A percentile compares a stretch with the other conserved stretches of the same genome.
phyloP scores from a whole-genome alignment of 2,888 invertebrate genomes.

The Zaprionus obscuricornis region DNA sequence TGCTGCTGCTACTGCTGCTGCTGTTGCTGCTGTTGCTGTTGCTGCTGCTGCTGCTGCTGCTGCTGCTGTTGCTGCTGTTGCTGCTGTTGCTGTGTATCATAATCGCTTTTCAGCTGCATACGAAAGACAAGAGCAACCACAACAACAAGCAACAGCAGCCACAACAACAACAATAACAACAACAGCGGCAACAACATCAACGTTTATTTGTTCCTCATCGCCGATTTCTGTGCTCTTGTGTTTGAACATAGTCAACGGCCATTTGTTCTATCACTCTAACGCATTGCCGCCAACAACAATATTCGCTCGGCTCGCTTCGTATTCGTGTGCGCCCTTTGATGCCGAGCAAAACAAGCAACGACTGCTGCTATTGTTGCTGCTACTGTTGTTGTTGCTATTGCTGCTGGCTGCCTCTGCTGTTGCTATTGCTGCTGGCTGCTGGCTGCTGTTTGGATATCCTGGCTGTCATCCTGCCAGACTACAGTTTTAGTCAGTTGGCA shows the following conservation, averaged over 20 bases:
- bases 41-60: slow-evolving; percentile 12
- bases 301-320: too few species aligned
- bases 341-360: slow-evolving; percentile 13
- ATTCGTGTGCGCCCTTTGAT: slow-evolving; percentile 28
- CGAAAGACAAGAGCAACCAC: slow-evolving; percentile 15
- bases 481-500: slow-evolving; percentile 49
- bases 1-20: slow-evolving; percentile 2
- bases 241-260: too few species aligned
- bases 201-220: too few species aligned
- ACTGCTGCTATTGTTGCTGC: too few species aligned
- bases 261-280: too few species aligned
- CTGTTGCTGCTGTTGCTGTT: slow-evolving; percentile 5
- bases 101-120: slow-evolving; percentile 50
- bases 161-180: too few species aligned
- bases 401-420: background rate
- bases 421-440: too few species aligned
- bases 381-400: too few species aligned
- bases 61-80: slow-evolving; percentile 1
- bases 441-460: too few species aligned
- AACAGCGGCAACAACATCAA: too few species aligned
- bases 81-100: slow-evolving; percentile 37
- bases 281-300: too few species aligned
- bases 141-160: slow-evolving; percentile 1
- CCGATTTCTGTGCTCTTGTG: too few species aligned
- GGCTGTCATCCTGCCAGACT: slow-evolving; percentile 25